A percentile compares a stretch with the other conserved stretches of the same genome.
Evolutionary conservation across 2,888 invertebrate species (phyloP).

Genomic region (Elgonia sp.): DNA sequence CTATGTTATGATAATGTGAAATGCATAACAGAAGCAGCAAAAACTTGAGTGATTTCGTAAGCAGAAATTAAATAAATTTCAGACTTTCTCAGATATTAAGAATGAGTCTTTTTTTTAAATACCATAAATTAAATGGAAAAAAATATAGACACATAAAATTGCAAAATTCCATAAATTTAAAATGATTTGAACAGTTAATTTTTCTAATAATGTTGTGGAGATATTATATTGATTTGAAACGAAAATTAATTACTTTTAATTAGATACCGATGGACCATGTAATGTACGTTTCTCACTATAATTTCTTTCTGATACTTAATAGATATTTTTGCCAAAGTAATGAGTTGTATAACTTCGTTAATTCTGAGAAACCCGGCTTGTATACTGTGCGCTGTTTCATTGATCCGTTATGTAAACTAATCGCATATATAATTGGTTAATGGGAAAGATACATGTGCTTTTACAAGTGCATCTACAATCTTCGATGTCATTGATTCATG

Average conservation of each 20-base stretch:
- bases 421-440: conserved; percentile 64
- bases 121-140: too few relatives aligned
- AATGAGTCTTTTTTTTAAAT: not conserved
- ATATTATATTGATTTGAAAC: conserved; percentile 3
- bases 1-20: conserved; percentile 11
- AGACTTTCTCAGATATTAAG: not conserved
- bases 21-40: not conserved
- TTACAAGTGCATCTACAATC: conserved; percentile 40
- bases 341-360: conserved; percentile 59
- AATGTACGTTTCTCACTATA: conserved; percentile 38
- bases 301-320: conserved; percentile 19
- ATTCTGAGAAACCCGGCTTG: conserved; percentile 50
- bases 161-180: not conserved
- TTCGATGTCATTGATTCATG: conserved; percentile 29
- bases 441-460: conserved; percentile 38
- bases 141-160: not conserved
- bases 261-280: conserved; percentile 24
- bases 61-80: conserved; percentile 1
- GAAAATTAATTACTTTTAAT: conserved; percentile 43
- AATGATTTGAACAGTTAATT: not conserved
- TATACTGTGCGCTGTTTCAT: conserved; percentile 25
- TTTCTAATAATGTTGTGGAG: not conserved
- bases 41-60: conserved; percentile 12
- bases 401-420: conserved; percentile 67
- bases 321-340: conserved; percentile 40